A percentile compares a stretch with the other conserved stretches of the same genome.
These are phyloP conservation scores for Galagoides demidoff DNA, from an alignment of 2,797 vertebrate genomes.

Conservation along the genomic window DNA sequence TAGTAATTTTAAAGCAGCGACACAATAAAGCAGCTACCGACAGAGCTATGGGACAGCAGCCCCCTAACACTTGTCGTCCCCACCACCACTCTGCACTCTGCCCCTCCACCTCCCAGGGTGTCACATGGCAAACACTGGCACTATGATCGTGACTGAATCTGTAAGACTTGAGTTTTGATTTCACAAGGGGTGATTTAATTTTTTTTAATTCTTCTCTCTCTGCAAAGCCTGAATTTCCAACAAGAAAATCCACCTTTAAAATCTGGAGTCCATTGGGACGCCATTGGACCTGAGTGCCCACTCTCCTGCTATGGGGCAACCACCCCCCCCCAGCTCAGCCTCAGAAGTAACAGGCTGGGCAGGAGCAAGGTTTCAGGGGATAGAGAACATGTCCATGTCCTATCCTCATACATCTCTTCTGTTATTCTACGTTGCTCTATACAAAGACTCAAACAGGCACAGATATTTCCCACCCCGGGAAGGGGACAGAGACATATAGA, in stretches of 20 bases:
- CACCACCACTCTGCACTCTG: rapidly evolving
- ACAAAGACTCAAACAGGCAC: too few relatives aligned
- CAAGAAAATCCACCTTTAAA: not conserved
- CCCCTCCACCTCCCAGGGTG: rapidly evolving
- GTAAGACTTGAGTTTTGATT: not conserved
- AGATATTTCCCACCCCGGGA: not conserved
- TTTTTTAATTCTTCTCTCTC: not conserved
- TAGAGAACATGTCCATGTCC: not conserved
- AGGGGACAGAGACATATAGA: rapidly evolving
- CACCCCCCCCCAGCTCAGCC: not conserved
- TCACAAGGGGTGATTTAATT: not conserved
- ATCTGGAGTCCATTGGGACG: not conserved
- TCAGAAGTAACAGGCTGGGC: too few relatives aligned
- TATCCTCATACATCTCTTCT: not conserved
- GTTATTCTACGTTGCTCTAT: not conserved
- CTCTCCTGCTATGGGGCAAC: not conserved
- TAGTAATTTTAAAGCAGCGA: not conserved
- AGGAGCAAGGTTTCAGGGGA: not conserved
- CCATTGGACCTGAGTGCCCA: not conserved
- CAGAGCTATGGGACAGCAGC: rapidly evolving
- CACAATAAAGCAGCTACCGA: not conserved
- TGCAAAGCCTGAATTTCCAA: not conserved
- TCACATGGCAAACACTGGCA: not conserved
- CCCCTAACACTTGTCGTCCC: rapidly evolving
- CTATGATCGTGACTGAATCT: too few relatives aligned